Base-by-base conservation (phyloP, 2,113 vertebrate species). In the Grallaria varia region DNA sequence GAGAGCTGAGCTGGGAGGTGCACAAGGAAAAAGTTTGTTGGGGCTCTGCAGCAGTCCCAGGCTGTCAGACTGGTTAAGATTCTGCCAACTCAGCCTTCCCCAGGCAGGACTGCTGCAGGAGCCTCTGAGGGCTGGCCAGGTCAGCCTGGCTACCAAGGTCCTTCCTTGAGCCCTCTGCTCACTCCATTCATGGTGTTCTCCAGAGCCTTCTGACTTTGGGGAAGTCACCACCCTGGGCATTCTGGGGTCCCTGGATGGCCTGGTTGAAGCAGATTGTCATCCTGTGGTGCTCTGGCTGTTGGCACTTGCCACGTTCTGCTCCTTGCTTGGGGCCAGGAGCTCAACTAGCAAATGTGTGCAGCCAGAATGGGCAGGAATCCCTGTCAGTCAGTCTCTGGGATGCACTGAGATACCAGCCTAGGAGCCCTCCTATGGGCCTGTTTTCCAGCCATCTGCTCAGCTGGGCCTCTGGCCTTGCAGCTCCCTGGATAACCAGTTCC, bases 1-100 rank as follows among this genome's bases (percentile, higher is more conserved):
- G 92, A 96, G 84, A 60, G 72, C 87, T 96, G 91, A 95, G 89
- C 81, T 91, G 89, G 63, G 90, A 94, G 25, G 60, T 30, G 40
- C 8, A 3, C 7, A 6, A 62, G 59, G 64, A 19, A 39, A 50
- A 12, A 71, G 24, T 22, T 4, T 3, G 28, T 58, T 74, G 72
- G 69, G 50, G 42, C 37, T 83, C 72, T 77, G 67, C 85, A 93
- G 71, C 58, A 74, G 23, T 52, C 31, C 67, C 55, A 62, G 75
- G 42, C 72, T 91, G 76, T 73, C 78, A 42, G 40, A 30, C 31
- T 10, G 30, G 20, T 62, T 44, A 58, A 62, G 80, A 50, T 73
- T 30, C 27, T 60, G 55, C 40, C 87, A 90, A 25, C 50, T 79
- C 21, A 8, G 28, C 33, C 35, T n/a, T 60, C 27, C 45, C 73